These are phyloP conservation scores for Zele albiditarsus DNA, from an alignment of 2,888 invertebrate species.

Conservation along the genomic window DNA sequence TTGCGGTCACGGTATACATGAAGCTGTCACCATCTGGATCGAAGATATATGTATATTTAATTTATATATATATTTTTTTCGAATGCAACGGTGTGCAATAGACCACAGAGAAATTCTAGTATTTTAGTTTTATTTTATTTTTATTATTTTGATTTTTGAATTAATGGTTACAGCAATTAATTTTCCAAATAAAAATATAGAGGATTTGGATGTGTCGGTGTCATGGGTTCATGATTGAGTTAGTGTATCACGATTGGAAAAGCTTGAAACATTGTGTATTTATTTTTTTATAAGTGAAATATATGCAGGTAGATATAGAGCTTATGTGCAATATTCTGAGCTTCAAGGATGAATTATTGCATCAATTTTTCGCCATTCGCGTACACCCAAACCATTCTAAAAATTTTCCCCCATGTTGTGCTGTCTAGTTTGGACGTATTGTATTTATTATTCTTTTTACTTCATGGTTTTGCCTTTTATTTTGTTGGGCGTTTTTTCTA, in stretches of 20 bases:
- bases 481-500: too few species aligned
- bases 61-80: neutral
- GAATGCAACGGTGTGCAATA: neutral
- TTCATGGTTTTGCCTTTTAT: neutral
- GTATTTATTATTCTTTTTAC: conserved; percentile 21
- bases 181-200: neutral
- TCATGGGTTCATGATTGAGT: neutral
- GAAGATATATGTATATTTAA: neutral
- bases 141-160: neutral
- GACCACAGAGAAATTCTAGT: neutral
- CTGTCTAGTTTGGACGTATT: conserved; percentile 6
- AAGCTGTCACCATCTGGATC: conserved; percentile 3
- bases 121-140: neutral
- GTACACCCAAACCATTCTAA: neutral
- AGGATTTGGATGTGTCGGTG: neutral
- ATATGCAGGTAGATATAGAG: neutral
- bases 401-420: neutral
- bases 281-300: neutral
- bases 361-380: conserved; percentile 19
- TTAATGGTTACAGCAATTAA: neutral
- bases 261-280: neutral
- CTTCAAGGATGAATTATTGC: conserved; percentile 21
- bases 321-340: conserved; percentile 12
- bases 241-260: neutral
- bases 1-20: conserved; percentile 9